Evolutionary conservation across 2,888 invertebrate species (phyloP).

Genomic region (Lobophora halterata): DNA sequence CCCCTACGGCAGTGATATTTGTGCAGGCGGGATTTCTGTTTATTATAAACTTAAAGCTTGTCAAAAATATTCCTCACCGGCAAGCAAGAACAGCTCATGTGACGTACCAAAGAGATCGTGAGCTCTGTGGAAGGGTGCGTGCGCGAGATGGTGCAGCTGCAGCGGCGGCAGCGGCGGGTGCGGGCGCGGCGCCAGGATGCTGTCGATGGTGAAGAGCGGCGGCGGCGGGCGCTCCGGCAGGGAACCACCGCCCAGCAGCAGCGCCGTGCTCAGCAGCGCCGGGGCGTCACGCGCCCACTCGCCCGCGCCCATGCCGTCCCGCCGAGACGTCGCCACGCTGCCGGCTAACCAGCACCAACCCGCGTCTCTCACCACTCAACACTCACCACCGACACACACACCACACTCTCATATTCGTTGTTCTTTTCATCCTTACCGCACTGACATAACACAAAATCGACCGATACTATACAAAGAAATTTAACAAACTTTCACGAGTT

Average conservation of each 20-base stretch:
- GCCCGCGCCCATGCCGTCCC: constrained; percentile 64
- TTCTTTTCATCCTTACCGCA: constrained; percentile 32
- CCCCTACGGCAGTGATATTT: too few species aligned
- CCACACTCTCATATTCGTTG: constrained; percentile 33
- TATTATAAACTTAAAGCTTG: constrained; percentile 10
- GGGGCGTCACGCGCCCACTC: constrained; percentile 71
- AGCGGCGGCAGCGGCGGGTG: constrained; percentile 81
- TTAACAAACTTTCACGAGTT: constrained; percentile 1
- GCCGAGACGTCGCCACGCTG: constrained; percentile 65
- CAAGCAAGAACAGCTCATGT: constrained; percentile 37
- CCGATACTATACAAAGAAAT: too few species aligned
- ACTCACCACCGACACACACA: constrained; percentile 32
- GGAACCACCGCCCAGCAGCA: constrained; percentile 70
- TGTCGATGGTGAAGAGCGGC: constrained; percentile 91
- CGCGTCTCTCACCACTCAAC: constrained; percentile 23
- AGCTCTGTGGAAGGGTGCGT: constrained; percentile 84
- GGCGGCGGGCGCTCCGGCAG: constrained; percentile 72
- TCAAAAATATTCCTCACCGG: constrained; percentile 28
- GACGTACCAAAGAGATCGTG: constrained; percentile 91
- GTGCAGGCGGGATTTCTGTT: too few species aligned
- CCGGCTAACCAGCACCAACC: constrained; percentile 31
- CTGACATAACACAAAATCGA: constrained; percentile 18
- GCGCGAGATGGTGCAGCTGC: constrained; percentile 81
- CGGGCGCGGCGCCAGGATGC: constrained; percentile 89
- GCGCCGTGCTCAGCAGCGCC: constrained; percentile 74